These are phyloP conservation scores for Pelodytes ibericus DNA, from an alignment of 2,797 vertebrate species.

Conservation along the genomic window DNA sequence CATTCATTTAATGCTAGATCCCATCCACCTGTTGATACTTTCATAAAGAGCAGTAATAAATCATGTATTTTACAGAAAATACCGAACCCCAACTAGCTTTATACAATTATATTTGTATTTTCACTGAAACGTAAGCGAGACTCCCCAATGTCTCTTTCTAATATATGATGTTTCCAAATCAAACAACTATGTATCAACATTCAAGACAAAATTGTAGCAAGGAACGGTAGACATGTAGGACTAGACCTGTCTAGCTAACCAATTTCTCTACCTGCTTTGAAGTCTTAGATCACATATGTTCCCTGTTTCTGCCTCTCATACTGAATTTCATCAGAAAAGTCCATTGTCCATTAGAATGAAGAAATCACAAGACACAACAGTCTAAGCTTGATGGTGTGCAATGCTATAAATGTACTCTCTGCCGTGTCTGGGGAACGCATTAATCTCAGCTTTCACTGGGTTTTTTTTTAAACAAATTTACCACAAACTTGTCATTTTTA, in stretches of 20 bases:
- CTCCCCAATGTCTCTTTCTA: neutral
- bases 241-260: conserved; percentile 6
- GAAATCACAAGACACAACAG: conserved; percentile 31
- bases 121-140: conserved; percentile 11
- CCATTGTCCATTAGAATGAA: conserved; percentile 39
- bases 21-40: neutral
- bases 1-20: neutral
- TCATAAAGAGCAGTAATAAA: neutral
- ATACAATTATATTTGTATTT: neutral
- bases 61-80: neutral
- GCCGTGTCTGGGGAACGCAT: conserved; percentile 15
- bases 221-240: neutral
- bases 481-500: neutral
- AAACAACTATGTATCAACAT: neutral
- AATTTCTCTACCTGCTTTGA: conserved; percentile 34
- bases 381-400: conserved; percentile 25
- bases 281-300: conserved; percentile 33
- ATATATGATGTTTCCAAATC: neutral
- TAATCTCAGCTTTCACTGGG: conserved; percentile 15
- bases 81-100: neutral
- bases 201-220: conserved; percentile 15
- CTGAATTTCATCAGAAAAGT: conserved; percentile 35
- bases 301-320: conserved; percentile 21
- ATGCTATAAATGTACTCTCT: conserved; percentile 4
- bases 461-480: neutral